Conservation (phyloP, 2,113 vertebrate genomes). For the Thunnus thynnus region DNA sequence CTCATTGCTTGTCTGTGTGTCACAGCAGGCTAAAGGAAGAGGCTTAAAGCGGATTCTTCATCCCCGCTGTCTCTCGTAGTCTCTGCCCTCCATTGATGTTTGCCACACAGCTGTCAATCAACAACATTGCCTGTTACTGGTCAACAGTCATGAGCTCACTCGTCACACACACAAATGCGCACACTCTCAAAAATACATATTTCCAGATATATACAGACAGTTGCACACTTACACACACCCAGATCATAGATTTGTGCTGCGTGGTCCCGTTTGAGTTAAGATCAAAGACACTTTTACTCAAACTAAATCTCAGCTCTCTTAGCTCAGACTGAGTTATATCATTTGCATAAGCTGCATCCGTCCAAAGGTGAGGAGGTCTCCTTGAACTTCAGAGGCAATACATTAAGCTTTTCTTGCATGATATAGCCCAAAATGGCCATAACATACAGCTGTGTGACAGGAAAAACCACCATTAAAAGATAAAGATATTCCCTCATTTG, state of each 20-base stretch:
- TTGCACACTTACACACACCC: not conserved
- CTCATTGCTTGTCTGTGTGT: conserved; percentile 50
- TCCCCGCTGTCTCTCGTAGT: conserved; percentile 25
- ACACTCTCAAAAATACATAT: not conserved
- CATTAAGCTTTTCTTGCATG: not conserved
- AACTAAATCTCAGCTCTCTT: not conserved
- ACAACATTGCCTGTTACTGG: conserved; percentile 10
- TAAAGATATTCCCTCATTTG: not conserved
- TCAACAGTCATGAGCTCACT: conserved; percentile 18
- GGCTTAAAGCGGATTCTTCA: conserved; percentile 35
- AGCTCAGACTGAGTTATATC: not conserved
- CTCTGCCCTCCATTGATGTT: conserved; percentile 19
- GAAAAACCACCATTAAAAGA: not conserved
- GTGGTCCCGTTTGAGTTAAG: not conserved
- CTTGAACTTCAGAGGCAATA: not conserved
- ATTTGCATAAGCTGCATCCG: not conserved
- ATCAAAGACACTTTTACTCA: not conserved
- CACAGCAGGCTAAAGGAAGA: conserved; percentile 30
- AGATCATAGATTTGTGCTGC: not conserved
- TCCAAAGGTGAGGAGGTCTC: no score
- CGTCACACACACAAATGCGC: not conserved
- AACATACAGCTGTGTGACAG: not conserved
- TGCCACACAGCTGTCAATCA: conserved; percentile 54
- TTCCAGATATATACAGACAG: not conserved
- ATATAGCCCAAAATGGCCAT: not conserved